Evolutionary conservation across 2,797 vertebrate species (phyloP), one percentile per base, ranked within the genome.

Genomic region (Macropodus opercularis): DNA sequence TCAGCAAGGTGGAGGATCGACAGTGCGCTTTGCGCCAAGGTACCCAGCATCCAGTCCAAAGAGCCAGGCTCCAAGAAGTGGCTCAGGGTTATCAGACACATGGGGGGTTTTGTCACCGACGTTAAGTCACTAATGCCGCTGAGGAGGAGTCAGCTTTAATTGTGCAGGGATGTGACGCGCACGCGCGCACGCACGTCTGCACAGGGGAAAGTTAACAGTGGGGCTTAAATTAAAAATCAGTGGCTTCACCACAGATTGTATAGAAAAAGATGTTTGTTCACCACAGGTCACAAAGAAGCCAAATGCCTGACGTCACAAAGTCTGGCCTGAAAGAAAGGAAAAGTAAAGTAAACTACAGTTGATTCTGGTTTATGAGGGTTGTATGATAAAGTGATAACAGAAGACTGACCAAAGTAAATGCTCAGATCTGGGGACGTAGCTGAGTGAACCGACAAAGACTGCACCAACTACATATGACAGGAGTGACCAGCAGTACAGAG

Each of bases 1-100:
- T 91, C 90, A 90, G 90, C 89, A 88, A 69, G 83, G 79, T 78
- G 63, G 77, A 60, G 84, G 88, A 85, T 87, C 55, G 42, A 29
- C 62, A 42, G 62, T 1, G 63, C 14, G 72, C 77, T 78, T 69
- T 80, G 67, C 78, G 76, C 48, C 21, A 9, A 69, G 66, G 61
- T 50, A 49, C 58, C 65, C 66, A 3, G 47, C 55, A 39, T 61
- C 70, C 68, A 6, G 63, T 48, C 36, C 64, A 56, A 58, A 56
- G 34, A 36, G 58, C 24, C n/a, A 65, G 31, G 69, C 68, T 80
- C 31, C 53, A 8, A 55, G 83, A 83, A 79, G 81, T 72, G 83
- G 81, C 63, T 68, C 58, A 59, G 76, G 89, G 87, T 87, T 89
- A 91, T 90, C 88, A 43, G 73, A 61, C 82, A 79, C 76, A 74